Base-by-base conservation (phyloP, 2,113 vertebrate genomes). In the Bubo scandiacus region DNA sequence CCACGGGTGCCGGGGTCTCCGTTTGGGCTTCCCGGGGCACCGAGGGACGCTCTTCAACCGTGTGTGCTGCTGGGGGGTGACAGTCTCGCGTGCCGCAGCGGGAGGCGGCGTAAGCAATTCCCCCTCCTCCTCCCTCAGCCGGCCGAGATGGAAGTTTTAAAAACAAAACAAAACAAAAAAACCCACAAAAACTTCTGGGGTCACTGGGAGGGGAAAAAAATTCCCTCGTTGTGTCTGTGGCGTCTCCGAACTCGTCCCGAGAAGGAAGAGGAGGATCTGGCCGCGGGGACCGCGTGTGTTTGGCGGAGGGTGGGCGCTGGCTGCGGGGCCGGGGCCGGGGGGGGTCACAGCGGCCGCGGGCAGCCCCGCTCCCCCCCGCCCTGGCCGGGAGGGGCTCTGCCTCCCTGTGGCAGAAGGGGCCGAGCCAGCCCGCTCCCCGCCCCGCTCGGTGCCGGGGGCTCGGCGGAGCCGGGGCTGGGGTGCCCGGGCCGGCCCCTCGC, bases 211-310 rank as follows among this genome's bases (percentile, higher is more conserved):
- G 51, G 52, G 58, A 34, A n/a, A 58, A 80, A 58, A 36, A 83
- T 18, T 4, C 47, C 43, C 14, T 88, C 67, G 55, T 68, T 75
- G 11, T 12, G 40, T 62, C 51, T 65, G 78, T 7, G 34, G 66
- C 52, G 45, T 11, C 81, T 74, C 80, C 51, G 63, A 81, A 91
- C 68, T 29, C 61, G 83, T 90, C 94, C 91, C 80, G 78, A 70
- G 92, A 15, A 94, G 82, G 91, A 95, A 78, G 90, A 57, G 92
- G 86, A 92, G 58, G 92, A 71, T 84, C 81, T 77, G 40, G 25
- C 55, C 17, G 20, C 29, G 14, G 61, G 40, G 51, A 36, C 18
- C 4, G 11, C 62, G 67, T 21, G 45, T n/a, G 59, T 3, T 32
- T 27, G 36, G 55, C 22, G 21, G 36, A 51, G n/a, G 40, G 15